Evolutionary conservation across 2,797 vertebrate species (phyloP), one percentile per base, ranked within the genome.

Genomic region (Neosalanx taihuensis): DNA sequence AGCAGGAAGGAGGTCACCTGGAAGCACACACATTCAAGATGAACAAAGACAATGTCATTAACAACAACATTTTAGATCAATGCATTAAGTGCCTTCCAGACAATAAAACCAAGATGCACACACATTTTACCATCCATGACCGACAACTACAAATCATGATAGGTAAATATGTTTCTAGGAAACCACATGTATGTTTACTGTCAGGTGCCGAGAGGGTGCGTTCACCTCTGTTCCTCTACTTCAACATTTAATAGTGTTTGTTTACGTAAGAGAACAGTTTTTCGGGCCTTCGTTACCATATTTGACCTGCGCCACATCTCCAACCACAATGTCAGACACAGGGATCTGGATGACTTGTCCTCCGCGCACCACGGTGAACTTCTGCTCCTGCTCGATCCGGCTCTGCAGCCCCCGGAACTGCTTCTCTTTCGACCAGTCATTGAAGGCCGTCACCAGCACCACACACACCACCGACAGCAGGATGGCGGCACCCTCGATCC

Each of bases 401-500:
- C 89, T 98, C 87, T 99, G 97, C 49, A 99, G 94, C 61, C 97
- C 96, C 0, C 97, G 94, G 78, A 99, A 99, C 89, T 99, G 97
- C 72, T 98, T 99, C 90, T 99, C 97, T 85, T 99, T 99, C 92
- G 96, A 98, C 97, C 97, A 99, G 85, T 99, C 97, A 10, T 99
- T 99, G 88, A 99, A 99, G 85, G 97, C 97, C 0, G 97, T 99
- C 87, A 99, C 97, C n/a, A 99, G 88, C 30, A 99, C 97, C 33
- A 99, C 97, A 0, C 96, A 98, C 77, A 95, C 92, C 77, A 99
- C 97, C 0, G 97, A 99, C 35, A 99, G 92, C 0, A 99, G 92
- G 84, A 99, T 99, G 85, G 97, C 97, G 0, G 96, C 96, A 0
- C 97, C 97, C 83, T 99, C 97, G 0, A 99, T 99, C 97, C 97